phyloP scores from a whole-genome alignment of 2,888 invertebrate species.

The Eugnorisma glareosa region DNA sequence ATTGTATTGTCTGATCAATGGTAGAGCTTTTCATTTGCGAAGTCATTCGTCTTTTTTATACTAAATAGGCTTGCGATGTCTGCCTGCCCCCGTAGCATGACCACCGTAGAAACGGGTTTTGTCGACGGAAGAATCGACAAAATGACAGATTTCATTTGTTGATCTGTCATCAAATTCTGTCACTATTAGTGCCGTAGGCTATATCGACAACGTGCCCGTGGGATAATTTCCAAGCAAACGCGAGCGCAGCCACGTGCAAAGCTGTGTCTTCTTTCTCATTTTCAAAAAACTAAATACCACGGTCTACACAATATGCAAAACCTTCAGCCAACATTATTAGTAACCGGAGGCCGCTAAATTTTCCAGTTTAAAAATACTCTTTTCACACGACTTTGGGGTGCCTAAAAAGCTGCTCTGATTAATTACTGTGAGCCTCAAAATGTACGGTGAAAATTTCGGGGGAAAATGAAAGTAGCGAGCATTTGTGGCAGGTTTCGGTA shows the following conservation, averaged over 20 bases:
- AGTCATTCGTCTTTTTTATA: background rate
- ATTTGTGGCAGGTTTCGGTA: slow-evolving; percentile 54
- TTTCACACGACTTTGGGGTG: slow-evolving; percentile 43
- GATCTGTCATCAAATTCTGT: no score
- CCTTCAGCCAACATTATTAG: slow-evolving; percentile 35
- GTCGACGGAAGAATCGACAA: no score
- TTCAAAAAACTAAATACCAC: background rate
- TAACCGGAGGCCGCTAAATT: slow-evolving; percentile 15
- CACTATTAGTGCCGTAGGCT: no score
- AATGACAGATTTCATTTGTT: no score
- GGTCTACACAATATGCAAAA: slow-evolving; percentile 12
- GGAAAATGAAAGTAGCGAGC: slow-evolving; percentile 36
- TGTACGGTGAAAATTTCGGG: slow-evolving; percentile 35
- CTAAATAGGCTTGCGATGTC: no score
- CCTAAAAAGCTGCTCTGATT: slow-evolving; percentile 55
- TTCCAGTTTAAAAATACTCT: slow-evolving; percentile 51
- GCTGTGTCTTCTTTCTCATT: slow-evolving; percentile 3
- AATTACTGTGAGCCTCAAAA: slow-evolving; percentile 54
- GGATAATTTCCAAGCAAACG: no score
- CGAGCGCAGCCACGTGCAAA: no score
- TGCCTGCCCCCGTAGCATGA: no score
- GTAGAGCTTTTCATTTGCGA: background rate
- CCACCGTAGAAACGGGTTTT: no score
- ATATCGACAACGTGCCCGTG: no score
- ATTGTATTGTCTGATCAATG: background rate